Evolutionary conservation across 2,113 vertebrate genomes (phyloP), one percentile per base, ranked within the genome.

Genomic region (Henicopernis longicauda): DNA sequence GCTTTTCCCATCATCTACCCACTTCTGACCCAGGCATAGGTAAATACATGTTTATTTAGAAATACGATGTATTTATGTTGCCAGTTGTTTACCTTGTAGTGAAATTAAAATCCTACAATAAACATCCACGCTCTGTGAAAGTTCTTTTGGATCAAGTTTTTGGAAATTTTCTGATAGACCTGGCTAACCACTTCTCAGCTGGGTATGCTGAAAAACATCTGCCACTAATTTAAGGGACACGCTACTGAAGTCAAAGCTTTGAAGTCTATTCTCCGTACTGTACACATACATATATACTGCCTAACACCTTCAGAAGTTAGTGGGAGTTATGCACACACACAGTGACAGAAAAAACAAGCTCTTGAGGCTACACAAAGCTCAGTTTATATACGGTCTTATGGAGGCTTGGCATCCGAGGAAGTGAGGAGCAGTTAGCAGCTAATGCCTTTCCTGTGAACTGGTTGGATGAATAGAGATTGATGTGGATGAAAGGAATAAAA

Each of bases 391-490:
- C 40, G 76, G 59, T 47, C 77, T 70, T 63, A 65, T 25, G 78
- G 78, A 95, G 86, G 77, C 59, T 96, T 93, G 93, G 82, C 91
- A 95, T 93, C 54, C 0, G 8, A 95, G 89, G 89, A 96, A 95
- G 84, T 58, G 78, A 95, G 86, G 83, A 85, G 84, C 82, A 91
- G 73, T 96, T 96, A 95, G 91, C 94, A 96, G 93, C 86, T 96
- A 94, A 95, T 96, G 89, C 81, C 58, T 94, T 95, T 94, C 94
- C 95, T 95, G 89, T 94, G 91, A 96, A 91, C 89, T 65, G 61
- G 34, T 73, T 0, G 0, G 66, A 96, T 96, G 93, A 95, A 93
- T 89, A 62, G 70, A 95, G 94, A 82, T 82, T 94, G 81, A 93
- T 85, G 77, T 66, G 81, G 91, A 91, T 94, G 89, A 96, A 96